Base-by-base conservation (phyloP, 2,888 invertebrate genomes). In the Caenorhabditis sp. region DNA sequence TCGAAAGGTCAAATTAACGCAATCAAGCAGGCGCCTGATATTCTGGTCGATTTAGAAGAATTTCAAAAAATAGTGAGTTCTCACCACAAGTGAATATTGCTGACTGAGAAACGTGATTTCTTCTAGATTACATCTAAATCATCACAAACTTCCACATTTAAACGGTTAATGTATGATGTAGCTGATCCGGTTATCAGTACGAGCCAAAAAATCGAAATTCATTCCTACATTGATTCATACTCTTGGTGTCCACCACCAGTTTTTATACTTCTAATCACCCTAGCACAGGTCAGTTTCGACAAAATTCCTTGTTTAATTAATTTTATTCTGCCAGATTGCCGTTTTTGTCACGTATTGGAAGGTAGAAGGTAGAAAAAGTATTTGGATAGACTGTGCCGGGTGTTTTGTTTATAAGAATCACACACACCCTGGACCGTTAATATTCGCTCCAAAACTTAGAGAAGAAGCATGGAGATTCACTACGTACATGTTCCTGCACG, bases 381-480 rank as follows among this genome's bases (percentile, higher is more conserved):
- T 83, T 27, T 89, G 92, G 90, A 89, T 93, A 93, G 46, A 80
- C 37, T 84, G 95, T 95, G 0, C 94, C 94, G 1, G 92, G 93
- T 55, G 94, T 94, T 17, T 93, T 93, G 58, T 58, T 9, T 61
- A 65, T 32, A 48, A 75, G n/a, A 63, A 76, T 27, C 75, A 78
- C 13, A 59, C 68, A 0, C 48, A 20, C 1, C 80, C 80, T 0
- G 82, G 84, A 15, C 63, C 80, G 43, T 93, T 96, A 83, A 94
- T 97, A 80, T 97, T 96, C 90, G 93, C 95, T 90, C 97, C 98
- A 0, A 92, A 93, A 74, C 92, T 93, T 86, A 92, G 96, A 74
- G 92, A 93, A 62, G 94, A 99, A 90, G 94, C 93, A 0, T 99
- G 98, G 98, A 92, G 98, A 86, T 98, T 93, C 90, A 86, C 95